Base-by-base conservation (phyloP, 2,888 invertebrate genomes). In the Alitta virens region DNA sequence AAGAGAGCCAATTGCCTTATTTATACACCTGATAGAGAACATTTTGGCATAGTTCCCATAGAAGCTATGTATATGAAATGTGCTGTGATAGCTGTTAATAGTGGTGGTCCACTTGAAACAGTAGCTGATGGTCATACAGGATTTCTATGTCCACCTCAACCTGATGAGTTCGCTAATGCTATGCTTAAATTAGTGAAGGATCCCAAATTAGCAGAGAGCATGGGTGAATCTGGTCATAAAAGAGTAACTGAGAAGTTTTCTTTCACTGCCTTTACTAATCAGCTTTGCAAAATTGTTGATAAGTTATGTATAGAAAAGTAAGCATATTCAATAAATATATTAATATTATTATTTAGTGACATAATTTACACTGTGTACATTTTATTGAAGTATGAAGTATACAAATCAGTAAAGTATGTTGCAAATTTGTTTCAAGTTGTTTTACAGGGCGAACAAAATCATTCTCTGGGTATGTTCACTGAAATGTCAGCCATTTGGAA, bases 1-100 rank as follows among this genome's bases (percentile, higher is more conserved):
- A 84, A 86, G 40, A 84, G 88, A 62, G 90, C 91, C 71, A 86
- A 88, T 60, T 90, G 91, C 68, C 83, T 99, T 23, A 78, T 99
- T 24, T 99, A 99, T 78, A 99, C 99, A 7, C 99, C 99, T 1
- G 88, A 90, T 1, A 91, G 92, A 79, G 99, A 99, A 82, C 99
- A 99, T 84, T 99, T 99, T 85, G 99, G 99, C 3, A 99, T 99
- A 74, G 99, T 99, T 9, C 99, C 99, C 0, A 85, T 99, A 59
- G 99, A 99, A 85, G 96, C 97, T 0, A 99, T 99, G 99, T 92
- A 92, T 78, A 88, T 90, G 78, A 86, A 87, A 2, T 91, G 92
- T 75, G 96, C 98, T 2, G 96, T 99, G 0, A 89, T 99, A 69
- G 99, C 99, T 0, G 90, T 92, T 0, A 91, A 93, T 75, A 92